Evolutionary conservation across 92 coral and sea anemone genomes (phyloP), one percentile per base, ranked within the genome.

Genomic region (Siderastrea siderea): DNA sequence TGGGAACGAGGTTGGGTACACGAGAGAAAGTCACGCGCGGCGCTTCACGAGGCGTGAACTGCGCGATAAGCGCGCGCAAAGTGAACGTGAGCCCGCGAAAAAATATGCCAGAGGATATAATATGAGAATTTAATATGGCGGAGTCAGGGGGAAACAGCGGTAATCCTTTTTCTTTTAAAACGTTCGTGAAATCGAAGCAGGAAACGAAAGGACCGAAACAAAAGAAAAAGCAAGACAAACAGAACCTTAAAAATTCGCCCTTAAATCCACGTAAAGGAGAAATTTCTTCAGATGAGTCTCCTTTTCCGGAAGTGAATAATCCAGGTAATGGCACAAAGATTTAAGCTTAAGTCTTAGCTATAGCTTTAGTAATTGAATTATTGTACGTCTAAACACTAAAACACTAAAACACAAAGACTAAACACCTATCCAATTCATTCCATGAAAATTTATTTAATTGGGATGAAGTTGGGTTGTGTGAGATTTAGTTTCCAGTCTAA

Each of bases 101-200:
- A 26, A 26, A 26, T 26, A 26, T 26, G 38, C 38, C 38, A 26
- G 38, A 26, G 38, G 38, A 26, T 26, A 26, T 26, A 26, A 26
- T 0, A 26, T 26, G 38, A 58, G 44, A 83, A 75, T 84, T 54
- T 62, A 84, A 87, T 50, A 93, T 93, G 96, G 96, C 90, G 90
- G 96, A 84, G 50, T 78, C 16, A 11, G 58, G 59, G 53, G 70
- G 46, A 19, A 51, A 82, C 16, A 88, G 76, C 6, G 89, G 50
- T 55, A 95, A 95, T 69, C 98, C 98, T 3, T 95, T 95, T 84
- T 95, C 98, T 47, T 95, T 95, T 57, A 95, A 95, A 86, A 74
- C 88, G 9, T 95, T 95, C 79, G 83, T 93, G 65, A 83, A 93
- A 78, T 68, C 85, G 17, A 90, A 94, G 75, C 57, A 65, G 53